A percentile compares a stretch with the other conserved stretches of the same genome.
Conservation (phyloP, 2,797 vertebrate species). For the Moxostoma hubbsi region DNA sequence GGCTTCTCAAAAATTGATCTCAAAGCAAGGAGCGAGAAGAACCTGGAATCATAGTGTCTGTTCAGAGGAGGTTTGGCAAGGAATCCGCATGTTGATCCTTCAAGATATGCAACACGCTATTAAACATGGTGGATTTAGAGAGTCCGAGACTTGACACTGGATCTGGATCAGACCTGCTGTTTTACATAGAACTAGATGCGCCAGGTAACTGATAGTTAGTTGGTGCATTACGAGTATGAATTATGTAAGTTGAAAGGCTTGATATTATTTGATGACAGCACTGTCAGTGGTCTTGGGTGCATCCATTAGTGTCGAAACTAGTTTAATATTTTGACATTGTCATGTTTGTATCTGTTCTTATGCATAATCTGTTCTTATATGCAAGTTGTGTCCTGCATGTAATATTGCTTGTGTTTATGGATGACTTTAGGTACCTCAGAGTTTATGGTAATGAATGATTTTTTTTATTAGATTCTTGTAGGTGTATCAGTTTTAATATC, state of each 20-base stretch:
- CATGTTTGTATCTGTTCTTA: neutral
- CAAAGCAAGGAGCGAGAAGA: slow-evolving; percentile 77
- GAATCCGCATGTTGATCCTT: slow-evolving; percentile 15
- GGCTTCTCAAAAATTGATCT: slow-evolving; percentile 83
- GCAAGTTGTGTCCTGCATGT: neutral
- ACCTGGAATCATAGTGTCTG: slow-evolving; percentile 75
- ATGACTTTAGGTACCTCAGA: neutral
- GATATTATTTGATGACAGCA: neutral
- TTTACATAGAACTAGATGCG: slow-evolving; percentile 85
- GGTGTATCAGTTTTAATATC: slow-evolving; percentile 4
- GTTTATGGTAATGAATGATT: neutral
- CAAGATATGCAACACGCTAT: slow-evolving; percentile 79
- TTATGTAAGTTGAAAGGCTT: neutral
- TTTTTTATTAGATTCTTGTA: neutral
- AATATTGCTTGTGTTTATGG: neutral
- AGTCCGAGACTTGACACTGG: slow-evolving; percentile 77
- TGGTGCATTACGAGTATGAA: neutral
- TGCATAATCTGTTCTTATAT: neutral
- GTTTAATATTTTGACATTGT: neutral
- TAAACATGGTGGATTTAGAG: slow-evolving; percentile 82
- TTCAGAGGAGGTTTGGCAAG: slow-evolving; percentile 72
- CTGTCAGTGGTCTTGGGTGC: neutral
- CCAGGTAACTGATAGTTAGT: slow-evolving; percentile 70
- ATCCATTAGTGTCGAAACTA: neutral
- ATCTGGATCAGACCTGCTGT: slow-evolving; percentile 80